Evolutionary conservation across 2,797 vertebrate genomes (phyloP).

Genomic region (Triplophysa bombifrons): DNA sequence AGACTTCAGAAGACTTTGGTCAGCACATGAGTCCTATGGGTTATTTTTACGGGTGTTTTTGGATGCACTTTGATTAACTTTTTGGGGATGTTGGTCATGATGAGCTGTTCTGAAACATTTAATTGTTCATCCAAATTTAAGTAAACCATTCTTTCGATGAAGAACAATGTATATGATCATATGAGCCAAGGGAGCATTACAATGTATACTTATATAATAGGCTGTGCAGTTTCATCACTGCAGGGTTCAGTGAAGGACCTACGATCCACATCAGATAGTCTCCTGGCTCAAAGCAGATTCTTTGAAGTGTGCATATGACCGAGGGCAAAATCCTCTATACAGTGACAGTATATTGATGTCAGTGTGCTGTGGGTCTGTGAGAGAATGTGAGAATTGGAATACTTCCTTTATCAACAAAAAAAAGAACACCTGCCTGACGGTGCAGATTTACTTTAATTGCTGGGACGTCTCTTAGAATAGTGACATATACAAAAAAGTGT

Average conservation of each 20-base stretch:
- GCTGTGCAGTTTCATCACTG: not conserved
- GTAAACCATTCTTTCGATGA: not conserved
- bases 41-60: too few species aligned
- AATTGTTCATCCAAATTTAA: not conserved
- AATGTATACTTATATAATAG: not conserved
- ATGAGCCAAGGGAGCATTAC: not conserved
- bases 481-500: not conserved
- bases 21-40: too few species aligned
- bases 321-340: not conserved
- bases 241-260: not conserved
- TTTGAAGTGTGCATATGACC: constrained; percentile 1
- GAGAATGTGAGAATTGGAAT: not conserved
- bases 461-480: not conserved
- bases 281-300: not conserved
- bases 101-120: too few species aligned
- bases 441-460: not conserved
- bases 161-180: not conserved
- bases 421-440: not conserved
- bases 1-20: not conserved
- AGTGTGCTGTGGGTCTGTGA: not conserved
- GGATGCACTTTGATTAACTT: too few species aligned
- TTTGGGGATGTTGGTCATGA: too few species aligned
- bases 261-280: not conserved
- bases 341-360: not conserved
- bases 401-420: not conserved